These are phyloP conservation scores for Balanococcus diminutus DNA, from an alignment of 2,888 invertebrate species.

Conservation along the genomic window DNA sequence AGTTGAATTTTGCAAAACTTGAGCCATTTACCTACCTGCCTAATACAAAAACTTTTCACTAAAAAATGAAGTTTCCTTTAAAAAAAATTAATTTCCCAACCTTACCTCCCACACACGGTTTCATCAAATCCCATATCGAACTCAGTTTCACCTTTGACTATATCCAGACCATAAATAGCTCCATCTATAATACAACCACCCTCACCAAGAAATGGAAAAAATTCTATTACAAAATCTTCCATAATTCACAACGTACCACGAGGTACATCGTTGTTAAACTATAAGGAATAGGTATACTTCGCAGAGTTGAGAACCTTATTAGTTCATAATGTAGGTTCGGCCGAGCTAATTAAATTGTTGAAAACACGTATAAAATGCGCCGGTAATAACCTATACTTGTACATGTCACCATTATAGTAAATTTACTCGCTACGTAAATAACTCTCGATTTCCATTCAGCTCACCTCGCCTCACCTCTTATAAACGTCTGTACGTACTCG, in stretches of 20 bases:
- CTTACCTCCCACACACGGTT: not conserved
- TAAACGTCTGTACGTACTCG: not conserved
- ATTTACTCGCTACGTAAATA: not conserved
- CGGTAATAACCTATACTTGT: not conserved
- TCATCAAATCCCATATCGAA: not conserved
- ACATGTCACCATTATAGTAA: constrained; percentile 25
- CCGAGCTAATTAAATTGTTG: constrained; percentile 17
- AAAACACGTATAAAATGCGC: constrained; percentile 20
- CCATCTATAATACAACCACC: not conserved
- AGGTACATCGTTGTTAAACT: not conserved
- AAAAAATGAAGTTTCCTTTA: not conserved
- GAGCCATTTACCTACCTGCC: too few relatives aligned
- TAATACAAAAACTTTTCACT: not conserved
- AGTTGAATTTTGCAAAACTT: too few relatives aligned
- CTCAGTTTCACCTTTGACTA: not conserved
- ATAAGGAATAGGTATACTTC: not conserved
- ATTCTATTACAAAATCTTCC: not conserved
- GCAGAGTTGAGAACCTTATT: not conserved
- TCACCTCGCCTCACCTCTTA: not conserved
- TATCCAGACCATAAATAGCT: not conserved
- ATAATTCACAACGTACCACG: not conserved
- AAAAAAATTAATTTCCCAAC: not conserved
- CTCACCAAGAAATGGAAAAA: not conserved
- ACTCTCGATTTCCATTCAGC: constrained; percentile 33
- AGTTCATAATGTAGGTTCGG: not conserved